These are phyloP conservation scores for Cariama cristata DNA, from an alignment of 2,113 vertebrate genomes.

Conservation along the genomic window DNA sequence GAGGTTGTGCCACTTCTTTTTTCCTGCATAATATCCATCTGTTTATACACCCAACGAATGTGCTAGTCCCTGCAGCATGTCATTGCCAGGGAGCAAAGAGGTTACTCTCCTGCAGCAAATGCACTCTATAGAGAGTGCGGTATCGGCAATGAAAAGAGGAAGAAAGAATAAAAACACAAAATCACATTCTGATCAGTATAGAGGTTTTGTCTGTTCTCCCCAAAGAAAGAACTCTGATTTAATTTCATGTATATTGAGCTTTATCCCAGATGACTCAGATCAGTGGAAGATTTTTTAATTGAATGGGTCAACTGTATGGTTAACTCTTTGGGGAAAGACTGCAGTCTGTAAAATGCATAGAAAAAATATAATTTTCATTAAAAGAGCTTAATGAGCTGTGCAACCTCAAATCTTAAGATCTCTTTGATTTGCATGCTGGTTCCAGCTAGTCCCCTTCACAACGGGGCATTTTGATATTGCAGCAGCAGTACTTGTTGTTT, in stretches of 20 bases:
- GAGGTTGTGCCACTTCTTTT: background rate
- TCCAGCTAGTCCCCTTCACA: background rate
- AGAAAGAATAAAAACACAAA: background rate
- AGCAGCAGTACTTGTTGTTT: background rate
- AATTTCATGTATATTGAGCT: background rate
- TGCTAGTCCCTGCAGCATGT: background rate
- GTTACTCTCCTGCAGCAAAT: background rate
- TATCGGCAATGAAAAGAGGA: background rate
- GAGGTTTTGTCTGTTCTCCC: background rate
- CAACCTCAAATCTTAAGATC: background rate
- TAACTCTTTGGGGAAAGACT: slow-evolving; percentile 6
- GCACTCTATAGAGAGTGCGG: background rate
- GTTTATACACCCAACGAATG: background rate
- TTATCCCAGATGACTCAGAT: background rate
- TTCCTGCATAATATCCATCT: background rate
- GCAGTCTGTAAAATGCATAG: background rate
- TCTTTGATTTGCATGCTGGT: background rate
- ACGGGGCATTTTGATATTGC: background rate
- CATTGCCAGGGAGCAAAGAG: background rate
- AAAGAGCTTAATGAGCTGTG: slow-evolving; percentile 16
- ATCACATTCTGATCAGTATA: background rate
- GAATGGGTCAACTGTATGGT: slow-evolving; percentile 6
- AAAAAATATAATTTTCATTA: slow-evolving; percentile 6
- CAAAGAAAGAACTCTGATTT: slow-evolving; percentile 16
- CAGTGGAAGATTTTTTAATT: slow-evolving; percentile 10